Evolutionary conservation across 2,113 vertebrate species (phyloP).

Genomic region (Anseranas semipalmata): DNA sequence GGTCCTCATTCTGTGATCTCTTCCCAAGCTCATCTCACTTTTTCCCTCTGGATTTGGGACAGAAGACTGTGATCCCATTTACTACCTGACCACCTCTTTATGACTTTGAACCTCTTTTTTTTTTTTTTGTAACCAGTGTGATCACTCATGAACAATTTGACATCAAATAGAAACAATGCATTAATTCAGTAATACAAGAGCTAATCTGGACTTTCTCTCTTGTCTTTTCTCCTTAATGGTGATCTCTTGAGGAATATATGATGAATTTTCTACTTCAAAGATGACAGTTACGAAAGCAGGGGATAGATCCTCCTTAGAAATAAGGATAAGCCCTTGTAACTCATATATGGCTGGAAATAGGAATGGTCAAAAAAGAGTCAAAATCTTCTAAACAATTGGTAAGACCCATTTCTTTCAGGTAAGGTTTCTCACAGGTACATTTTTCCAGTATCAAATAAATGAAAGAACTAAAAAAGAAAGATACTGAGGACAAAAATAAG

Average conservation of each 20-base stretch:
- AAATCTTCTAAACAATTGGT: background rate
- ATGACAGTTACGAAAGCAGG: background rate
- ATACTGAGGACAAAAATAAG: background rate
- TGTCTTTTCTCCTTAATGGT: background rate
- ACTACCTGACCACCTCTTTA: background rate
- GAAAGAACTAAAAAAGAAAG: background rate
- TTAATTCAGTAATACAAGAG: background rate
- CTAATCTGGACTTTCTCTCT: background rate
- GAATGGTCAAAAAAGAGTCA: background rate
- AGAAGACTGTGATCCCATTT: background rate
- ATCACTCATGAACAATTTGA: background rate
- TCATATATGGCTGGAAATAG: background rate
- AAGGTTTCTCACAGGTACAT: background rate
- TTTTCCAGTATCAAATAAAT: background rate
- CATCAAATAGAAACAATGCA: background rate
- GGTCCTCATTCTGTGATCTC: background rate
- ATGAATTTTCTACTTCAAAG: background rate
- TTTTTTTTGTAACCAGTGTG: background rate
- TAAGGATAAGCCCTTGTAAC: background rate
- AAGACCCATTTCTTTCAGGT: background rate
- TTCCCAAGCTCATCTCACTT: background rate
- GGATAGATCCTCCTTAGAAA: background rate
- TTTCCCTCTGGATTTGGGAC: background rate
- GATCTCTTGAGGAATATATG: background rate
- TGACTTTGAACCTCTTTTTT: background rate